A percentile compares a stretch with the other conserved stretches of the same genome.
phyloP scores from a whole-genome alignment of 2,888 invertebrate genomes.

The Ectemnius continuus region DNA sequence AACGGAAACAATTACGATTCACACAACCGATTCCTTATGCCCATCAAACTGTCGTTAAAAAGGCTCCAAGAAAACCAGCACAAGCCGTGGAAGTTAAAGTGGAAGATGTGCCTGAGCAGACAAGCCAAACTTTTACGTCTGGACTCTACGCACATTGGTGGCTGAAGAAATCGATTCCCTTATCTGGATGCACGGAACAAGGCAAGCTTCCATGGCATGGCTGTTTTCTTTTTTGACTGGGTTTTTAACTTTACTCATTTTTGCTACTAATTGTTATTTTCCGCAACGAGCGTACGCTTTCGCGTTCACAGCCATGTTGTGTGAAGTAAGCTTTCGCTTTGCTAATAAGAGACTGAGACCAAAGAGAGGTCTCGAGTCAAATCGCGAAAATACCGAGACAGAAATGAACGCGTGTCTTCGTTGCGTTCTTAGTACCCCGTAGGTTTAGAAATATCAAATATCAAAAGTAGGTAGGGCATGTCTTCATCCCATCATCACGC shows the following conservation, averaged over 20 bases:
- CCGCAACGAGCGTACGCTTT: conserved; percentile 61
- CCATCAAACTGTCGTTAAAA: conserved; percentile 54
- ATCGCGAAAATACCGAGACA: neutral
- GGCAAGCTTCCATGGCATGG: conserved; percentile 79
- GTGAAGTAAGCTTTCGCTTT: conserved; percentile 77
- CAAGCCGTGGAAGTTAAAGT: neutral
- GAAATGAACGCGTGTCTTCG: conserved; percentile 5
- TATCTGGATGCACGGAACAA: conserved; percentile 69
- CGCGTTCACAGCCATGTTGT: conserved; percentile 77
- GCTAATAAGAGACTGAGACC: conserved; percentile 36
- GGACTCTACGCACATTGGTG: conserved; percentile 96
- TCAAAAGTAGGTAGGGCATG: conserved; percentile 3
- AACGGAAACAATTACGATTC: conserved; percentile 41
- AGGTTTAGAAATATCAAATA: neutral
- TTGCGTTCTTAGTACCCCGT: conserved; percentile 4
- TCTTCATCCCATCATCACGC: too few relatives aligned
- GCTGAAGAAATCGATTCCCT: conserved; percentile 85
- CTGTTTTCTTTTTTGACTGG: conserved; percentile 66
- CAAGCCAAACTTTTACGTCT: conserved; percentile 85
- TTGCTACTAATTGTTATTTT: conserved; percentile 66
- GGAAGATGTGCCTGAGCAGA: conserved; percentile 39
- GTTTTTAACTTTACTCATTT: conserved; percentile 53
- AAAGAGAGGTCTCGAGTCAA: neutral
- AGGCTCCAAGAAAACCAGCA: conserved; percentile 50
- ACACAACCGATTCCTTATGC: conserved; percentile 67